A percentile compares a stretch with the other conserved stretches of the same genome.
Conservation (phyloP, 2,113 vertebrate species). For the Coreoperca whiteheadi region DNA sequence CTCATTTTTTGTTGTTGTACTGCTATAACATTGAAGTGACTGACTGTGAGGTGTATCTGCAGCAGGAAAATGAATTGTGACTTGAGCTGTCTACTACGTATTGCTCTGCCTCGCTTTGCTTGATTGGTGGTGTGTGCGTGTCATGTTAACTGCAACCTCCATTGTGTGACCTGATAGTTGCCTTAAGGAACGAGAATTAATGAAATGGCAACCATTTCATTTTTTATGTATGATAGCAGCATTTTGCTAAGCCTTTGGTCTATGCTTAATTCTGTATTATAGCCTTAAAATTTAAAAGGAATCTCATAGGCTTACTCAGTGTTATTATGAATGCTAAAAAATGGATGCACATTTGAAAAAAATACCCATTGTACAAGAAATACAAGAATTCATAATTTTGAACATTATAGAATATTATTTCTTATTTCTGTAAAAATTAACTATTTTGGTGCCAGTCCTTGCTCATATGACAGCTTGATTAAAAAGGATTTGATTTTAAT, state of each 20-base stretch:
- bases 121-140: constrained; percentile 52
- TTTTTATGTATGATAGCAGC: constrained; percentile 16
- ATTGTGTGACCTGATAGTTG: constrained; percentile 42
- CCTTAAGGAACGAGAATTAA: constrained; percentile 28
- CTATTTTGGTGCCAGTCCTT: neutral
- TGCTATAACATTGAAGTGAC: constrained; percentile 35
- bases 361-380: neutral
- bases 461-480: constrained; percentile 23
- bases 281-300: constrained; percentile 6
- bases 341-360: neutral
- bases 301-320: too few relatives aligned
- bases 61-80: constrained; percentile 63
- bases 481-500: constrained; percentile 57
- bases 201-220: constrained; percentile 29
- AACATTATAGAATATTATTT: neutral
- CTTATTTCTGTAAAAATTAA: neutral
- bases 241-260: constrained; percentile 10
- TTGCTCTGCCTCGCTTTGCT: constrained; percentile 49
- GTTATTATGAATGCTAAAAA: neutral
- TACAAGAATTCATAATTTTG: neutral
- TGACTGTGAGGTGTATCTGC: constrained; percentile 45
- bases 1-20: constrained; percentile 48
- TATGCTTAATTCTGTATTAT: constrained; percentile 21
- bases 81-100: constrained; percentile 46
- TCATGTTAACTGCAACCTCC: constrained; percentile 50